Evolutionary conservation across 2,888 invertebrate genomes (phyloP), one percentile per base, ranked within the genome.

Genomic region (Mesorhabditis belari): DNA sequence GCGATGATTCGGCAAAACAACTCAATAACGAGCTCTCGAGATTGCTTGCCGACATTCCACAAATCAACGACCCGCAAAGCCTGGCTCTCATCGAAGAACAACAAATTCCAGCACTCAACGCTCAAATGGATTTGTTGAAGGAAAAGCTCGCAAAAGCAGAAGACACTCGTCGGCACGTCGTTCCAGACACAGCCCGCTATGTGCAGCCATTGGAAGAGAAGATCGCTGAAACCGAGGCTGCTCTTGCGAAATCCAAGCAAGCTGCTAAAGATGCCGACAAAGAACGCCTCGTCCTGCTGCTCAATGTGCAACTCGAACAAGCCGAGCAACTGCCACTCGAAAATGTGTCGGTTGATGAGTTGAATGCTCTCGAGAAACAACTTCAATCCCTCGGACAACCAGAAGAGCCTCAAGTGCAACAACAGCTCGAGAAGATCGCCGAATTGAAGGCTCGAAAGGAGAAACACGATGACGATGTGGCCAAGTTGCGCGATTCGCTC

Each of bases 1-100:
- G 70, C 44, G 60, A 56, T 52, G 69, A 74, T 12, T 67, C 68
- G 6, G 59, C 63, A 49, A 62, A 63, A 29, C 69, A 68, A 55
- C 61, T 74, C 49, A 56, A 61, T 23, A 58, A 69, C 24, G 69
- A 72, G 58, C 58, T 66, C 29, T 60, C 28, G 53, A 44, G 60
- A 3, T 49, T 64, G 44, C 58, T 64, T 26, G 61, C 55, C 3
- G 56, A 55, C 12, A 66, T 65, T 6, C 64, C 61, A 6, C 58
- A 62, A 5, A 58, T 67, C 52, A 50, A 60, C 19, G 60, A 51
- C n/a, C 17, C n/a, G 24, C 49, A 27, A 21, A 61, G 35, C 51
- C 26, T 28, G 35, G 57, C 57, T 1, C 23, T 35, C 19, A 52
- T 60, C 24, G 19, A 25, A 3, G 29, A 60, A 23, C 24, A 51